phyloP scores from a whole-genome alignment of 2,113 vertebrate genomes.

The Oreotrochilus melanogaster region DNA sequence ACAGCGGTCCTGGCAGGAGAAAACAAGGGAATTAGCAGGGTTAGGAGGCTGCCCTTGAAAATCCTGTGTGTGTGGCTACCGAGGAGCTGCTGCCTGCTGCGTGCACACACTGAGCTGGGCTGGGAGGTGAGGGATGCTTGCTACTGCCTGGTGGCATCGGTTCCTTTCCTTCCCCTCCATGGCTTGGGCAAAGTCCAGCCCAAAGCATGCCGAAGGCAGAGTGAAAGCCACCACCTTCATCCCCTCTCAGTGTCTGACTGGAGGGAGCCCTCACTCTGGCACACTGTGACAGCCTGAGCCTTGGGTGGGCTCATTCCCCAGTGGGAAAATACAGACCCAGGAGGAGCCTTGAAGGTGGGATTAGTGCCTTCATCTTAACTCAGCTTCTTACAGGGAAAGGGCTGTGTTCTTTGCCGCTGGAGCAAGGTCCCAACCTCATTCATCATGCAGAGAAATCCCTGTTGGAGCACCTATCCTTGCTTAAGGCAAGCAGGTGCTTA shows the following conservation, averaged over 20 bases:
- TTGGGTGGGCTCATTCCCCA: background rate
- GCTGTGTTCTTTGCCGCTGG: background rate
- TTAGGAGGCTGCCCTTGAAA: background rate
- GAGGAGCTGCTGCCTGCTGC: background rate
- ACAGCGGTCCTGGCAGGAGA: background rate
- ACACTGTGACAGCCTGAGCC: background rate
- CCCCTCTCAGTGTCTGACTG: background rate
- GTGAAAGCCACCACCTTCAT: background rate
- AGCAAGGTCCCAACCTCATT: background rate
- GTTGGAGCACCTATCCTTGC: background rate
- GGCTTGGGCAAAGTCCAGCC: background rate
- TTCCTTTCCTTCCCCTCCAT: background rate
- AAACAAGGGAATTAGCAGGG: background rate
- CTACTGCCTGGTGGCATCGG: background rate
- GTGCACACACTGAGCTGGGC: background rate
- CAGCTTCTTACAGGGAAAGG: background rate
- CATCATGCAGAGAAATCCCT: background rate
- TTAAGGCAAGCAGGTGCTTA: background rate
- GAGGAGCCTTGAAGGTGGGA: background rate
- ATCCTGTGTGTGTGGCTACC: background rate
- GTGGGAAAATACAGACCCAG: rapidly evolving
- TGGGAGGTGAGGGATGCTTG: background rate
- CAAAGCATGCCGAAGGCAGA: background rate
- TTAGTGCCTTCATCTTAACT: background rate
- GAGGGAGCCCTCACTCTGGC: rapidly evolving